Base-by-base conservation (phyloP, 2,797 vertebrate genomes). In the Peromyscus attwateri region DNA sequence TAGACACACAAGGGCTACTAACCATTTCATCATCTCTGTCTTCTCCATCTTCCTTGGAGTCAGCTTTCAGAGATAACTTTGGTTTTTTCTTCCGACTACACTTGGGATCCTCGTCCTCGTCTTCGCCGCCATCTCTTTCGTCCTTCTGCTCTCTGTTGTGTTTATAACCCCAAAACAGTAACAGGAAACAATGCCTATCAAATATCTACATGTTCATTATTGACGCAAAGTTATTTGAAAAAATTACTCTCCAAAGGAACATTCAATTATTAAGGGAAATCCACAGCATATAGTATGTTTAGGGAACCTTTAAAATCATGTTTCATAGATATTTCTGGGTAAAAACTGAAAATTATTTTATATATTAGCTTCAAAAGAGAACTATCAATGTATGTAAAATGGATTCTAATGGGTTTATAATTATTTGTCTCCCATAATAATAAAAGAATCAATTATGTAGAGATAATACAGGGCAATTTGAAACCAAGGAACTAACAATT, bases 21-120 rank as follows among this genome's bases (percentile, higher is more conserved):
- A 99, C 99, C 92, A 96, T 98, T 97, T 99, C 99, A 9, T 99
- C 98, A 0, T 98, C 97, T 46, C 98, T 98, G 25, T 98, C 98
- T 6, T 98, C 98, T 76, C 95, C 98, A 34, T 98, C 98, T 84
- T 98, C 98, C 73, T 98, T 98, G 96, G 97, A 80, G 68, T 99
- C 99, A 40, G 98, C 98, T 91, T 98, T 98, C 68, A 98, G 96
- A 71, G 98, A 98, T 11, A 98, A 97, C 89, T 98, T 99, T 31
- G 98, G 94, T 95, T 98, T 98, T 95, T 99, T 98, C 98, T 99
- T 99, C 94, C 98, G 98, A 97, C 97, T 97, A 31, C 97, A 97
- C 94, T 98, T 99, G 80, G 98, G 96, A 92, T 98, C 98, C 77
- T 98, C 98, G 87, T 99, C 99, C 4, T 99, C 99, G 0, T 97